Evolutionary conservation across 2,113 vertebrate species (phyloP), one percentile per base, ranked within the genome.

Genomic region (Siniperca knerii): DNA sequence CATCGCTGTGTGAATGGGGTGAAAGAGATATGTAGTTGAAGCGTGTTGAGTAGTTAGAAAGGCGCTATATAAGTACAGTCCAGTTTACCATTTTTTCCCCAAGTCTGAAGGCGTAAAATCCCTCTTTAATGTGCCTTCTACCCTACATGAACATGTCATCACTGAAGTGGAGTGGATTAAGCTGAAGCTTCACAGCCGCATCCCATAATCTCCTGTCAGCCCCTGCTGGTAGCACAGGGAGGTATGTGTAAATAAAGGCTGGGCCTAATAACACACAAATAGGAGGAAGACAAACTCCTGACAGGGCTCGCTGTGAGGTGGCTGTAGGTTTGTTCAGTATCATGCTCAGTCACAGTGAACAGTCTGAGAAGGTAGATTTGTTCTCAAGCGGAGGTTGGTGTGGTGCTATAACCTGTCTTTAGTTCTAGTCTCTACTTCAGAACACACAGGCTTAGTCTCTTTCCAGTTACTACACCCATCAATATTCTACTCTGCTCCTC

Each of bases 101-200:
- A 29, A 29, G 29, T n/a, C 37, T 61, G 60, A 52, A 23, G 60
- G 18, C 4, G 1, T 64, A 13, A 46, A 76, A n/a, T 64, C 60
- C 20, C 54, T 64, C 60, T 40, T 52, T 11, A 76, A 52, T 21
- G 10, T 76, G 18, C 74, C 60, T 46, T 58, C 42, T 16, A 29
- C 23, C 65, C 65, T 18, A 25, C 20, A 52, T 20, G 13, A 52
- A 16, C 58, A 48, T 65, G 52, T 76, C 33, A 23, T 37, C 74
- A 64, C 44, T 50, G 29, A n/a, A 50, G 60, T 75, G 18, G 40
- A 61, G 40, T 50, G 50, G 62, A 77, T 77, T 67, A 67, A 77
- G 67, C 8, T 21, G 35, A 67, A 67, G 35, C 35, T 42, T 44
- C 52, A 57, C 44, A 25, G 8, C 33, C 23, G 1, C 46, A 37